A percentile compares a stretch with the other conserved stretches of the same genome.
Evolutionary conservation across 2,113 vertebrate species (phyloP).

Genomic region (Hydrochoerus hydrochaeris): DNA sequence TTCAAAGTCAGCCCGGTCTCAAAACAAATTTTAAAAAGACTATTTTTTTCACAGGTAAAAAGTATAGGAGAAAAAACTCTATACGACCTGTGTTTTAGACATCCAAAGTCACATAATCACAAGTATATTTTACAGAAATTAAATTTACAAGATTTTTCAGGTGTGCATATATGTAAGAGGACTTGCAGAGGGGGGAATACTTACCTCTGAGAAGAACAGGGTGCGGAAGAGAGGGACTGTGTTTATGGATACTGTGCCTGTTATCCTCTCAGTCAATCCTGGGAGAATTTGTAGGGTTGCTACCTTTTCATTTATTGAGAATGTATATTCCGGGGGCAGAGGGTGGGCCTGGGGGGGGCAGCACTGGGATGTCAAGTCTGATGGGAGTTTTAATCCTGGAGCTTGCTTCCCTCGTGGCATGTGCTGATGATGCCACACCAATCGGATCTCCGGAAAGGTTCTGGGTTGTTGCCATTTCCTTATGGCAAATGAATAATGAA

Average conservation of each 20-base stretch:
- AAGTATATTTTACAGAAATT: neutral
- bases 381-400: slow-evolving; percentile 20
- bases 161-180: neutral
- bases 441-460: slow-evolving; percentile 72
- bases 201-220: neutral
- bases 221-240: accelerated
- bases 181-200: no score
- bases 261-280: neutral
- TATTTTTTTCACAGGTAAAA: neutral
- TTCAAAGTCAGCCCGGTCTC: neutral
- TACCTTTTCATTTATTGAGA: neutral
- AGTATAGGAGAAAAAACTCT: neutral
- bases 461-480: slow-evolving; percentile 83
- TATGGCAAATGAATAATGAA: slow-evolving; percentile 86
- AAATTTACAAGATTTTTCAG: neutral
- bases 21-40: neutral
- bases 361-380: accelerated
- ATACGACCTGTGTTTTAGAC: neutral
- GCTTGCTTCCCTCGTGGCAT: neutral
- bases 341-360: neutral
- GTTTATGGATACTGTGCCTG: neutral
- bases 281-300: neutral
- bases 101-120: no score
- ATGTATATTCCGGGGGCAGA: neutral
- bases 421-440: neutral